Base-by-base conservation (phyloP, 2,797 vertebrate species). In the Xerus rutilus region DNA sequence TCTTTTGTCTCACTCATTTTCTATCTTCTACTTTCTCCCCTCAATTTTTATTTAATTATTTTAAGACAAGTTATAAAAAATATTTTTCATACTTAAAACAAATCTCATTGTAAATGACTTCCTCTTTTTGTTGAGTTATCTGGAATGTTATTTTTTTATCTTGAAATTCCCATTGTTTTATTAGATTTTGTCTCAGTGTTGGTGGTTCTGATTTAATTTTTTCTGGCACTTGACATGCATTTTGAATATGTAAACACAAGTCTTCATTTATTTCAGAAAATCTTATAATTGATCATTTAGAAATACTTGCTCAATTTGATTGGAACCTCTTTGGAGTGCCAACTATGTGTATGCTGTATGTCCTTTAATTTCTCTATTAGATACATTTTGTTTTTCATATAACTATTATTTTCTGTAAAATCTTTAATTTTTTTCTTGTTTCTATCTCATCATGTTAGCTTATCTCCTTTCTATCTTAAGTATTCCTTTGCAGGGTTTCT, bases 21-120 rank as follows among this genome's bases (percentile, higher is more conserved):
- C 43, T 93, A 15, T 18, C 32, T 84, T 52, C 30, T 78, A 54
- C 25, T 17, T 73, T 74, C 21, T 85, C 43, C 21, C 77, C 12
- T 78, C 43, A 64, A 43, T 45, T 86, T 96, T 95, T 52, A 86
- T 47, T 85, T 85, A 89, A 89, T 74, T 84, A 69, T 83, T 62
- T n/a, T 64, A 62, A 74, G 67, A 52, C 15, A n/a, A 10, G 17
- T 30, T 69, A 52, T 79, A 93, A 93, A 65, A 89, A 65, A 11
- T 8, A 81, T 77, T 93, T 83, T 78, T 14, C 15, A 74, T 43
- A 49, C 8, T 32, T 92, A 62, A 52, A 67, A 89, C 64, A 74
- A 79, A 59, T 20, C 3, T 35, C 35, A 67, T 89, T 49, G 15
- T 69, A 83, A 49, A 21, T 91, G 78, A 52, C 21, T 39, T 67